These are phyloP conservation scores for Palloptera scutellata DNA, from an alignment of 2,888 invertebrate genomes.

Conservation along the genomic window DNA sequence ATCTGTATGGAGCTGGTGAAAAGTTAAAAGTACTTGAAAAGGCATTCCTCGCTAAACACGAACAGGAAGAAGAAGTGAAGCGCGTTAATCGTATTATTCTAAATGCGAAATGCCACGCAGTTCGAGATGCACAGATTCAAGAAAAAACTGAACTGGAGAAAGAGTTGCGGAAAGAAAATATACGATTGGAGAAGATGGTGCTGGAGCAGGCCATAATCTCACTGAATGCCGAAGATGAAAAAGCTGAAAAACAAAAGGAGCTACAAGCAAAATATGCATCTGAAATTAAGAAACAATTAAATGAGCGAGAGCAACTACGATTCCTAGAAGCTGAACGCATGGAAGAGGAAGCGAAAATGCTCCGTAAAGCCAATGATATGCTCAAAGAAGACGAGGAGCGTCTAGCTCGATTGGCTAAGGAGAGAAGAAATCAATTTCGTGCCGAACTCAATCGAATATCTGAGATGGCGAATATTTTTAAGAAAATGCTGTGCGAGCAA, in stretches of 20 bases:
- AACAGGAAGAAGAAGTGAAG: conserved; percentile 71
- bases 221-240: conserved; percentile 55
- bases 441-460: conserved; percentile 57
- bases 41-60: conserved; percentile 61
- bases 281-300: conserved; percentile 59
- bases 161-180: conserved; percentile 57
- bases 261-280: conserved; percentile 56
- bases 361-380: conserved; percentile 52
- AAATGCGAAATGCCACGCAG: conserved; percentile 84
- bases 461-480: conserved; percentile 59
- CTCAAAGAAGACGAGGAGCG: conserved; percentile 57
- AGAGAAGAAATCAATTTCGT: conserved; percentile 57
- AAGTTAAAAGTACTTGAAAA: conserved; percentile 68
- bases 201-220: conserved; percentile 55
- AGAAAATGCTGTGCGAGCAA: conserved; percentile 60
- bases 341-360: conserved; percentile 59
- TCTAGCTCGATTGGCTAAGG: conserved; percentile 47
- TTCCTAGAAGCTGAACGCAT: conserved; percentile 61
- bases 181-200: conserved; percentile 58
- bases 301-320: conserved; percentile 57
- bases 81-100: conserved; percentile 80
- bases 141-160: conserved; percentile 66
- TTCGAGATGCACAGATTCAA: conserved; percentile 82
- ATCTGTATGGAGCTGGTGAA: conserved; percentile 62
- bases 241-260: conserved; percentile 47